phyloP scores from a whole-genome alignment of 2,888 invertebrate genomes.

The Drosophila suboccidentalis region DNA sequence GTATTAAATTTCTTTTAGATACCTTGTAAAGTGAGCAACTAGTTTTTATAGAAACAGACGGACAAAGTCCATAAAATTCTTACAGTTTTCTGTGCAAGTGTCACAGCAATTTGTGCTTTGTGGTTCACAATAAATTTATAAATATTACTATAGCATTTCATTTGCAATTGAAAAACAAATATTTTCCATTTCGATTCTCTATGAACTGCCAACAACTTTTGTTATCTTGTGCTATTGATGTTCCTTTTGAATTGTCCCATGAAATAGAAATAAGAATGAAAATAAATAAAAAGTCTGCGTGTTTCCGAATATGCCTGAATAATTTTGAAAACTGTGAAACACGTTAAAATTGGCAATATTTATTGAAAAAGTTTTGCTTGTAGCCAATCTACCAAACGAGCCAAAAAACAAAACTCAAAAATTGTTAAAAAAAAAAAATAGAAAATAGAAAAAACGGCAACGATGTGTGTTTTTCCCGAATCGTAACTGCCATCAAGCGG shows the following conservation, averaged over 20 bases:
- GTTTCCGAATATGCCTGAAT: constrained; percentile 70
- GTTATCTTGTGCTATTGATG: constrained; percentile 6
- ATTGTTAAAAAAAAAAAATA: constrained; percentile 8
- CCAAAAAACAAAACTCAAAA: constrained; percentile 36
- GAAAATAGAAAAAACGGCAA: constrained; percentile 3
- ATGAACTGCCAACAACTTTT: constrained; percentile 19
- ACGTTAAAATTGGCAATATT: constrained; percentile 75
- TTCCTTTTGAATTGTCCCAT: constrained; percentile 46
- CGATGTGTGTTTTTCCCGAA: constrained; percentile 51
- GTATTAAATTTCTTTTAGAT: no score
- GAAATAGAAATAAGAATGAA: constrained; percentile 48
- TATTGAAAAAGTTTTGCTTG: constrained; percentile 67
- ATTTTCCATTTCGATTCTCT: constrained; percentile 36
- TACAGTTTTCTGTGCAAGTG: constrained; percentile 13
- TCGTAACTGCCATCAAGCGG: constrained; percentile 75
- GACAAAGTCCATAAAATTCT: constrained; percentile 1
- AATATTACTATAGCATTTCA: constrained; percentile 33
- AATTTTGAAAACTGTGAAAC: constrained; percentile 69
- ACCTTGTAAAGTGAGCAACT: no score
- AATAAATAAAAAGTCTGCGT: constrained; percentile 64
- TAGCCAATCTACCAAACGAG: constrained; percentile 17
- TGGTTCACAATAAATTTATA: constrained; percentile 38
- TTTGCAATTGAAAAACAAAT: constrained; percentile 43
- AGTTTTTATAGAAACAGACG: no score
- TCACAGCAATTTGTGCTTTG: not conserved